phyloP scores from a whole-genome alignment of 2,113 vertebrate species.

The Corvus moneduloides region DNA sequence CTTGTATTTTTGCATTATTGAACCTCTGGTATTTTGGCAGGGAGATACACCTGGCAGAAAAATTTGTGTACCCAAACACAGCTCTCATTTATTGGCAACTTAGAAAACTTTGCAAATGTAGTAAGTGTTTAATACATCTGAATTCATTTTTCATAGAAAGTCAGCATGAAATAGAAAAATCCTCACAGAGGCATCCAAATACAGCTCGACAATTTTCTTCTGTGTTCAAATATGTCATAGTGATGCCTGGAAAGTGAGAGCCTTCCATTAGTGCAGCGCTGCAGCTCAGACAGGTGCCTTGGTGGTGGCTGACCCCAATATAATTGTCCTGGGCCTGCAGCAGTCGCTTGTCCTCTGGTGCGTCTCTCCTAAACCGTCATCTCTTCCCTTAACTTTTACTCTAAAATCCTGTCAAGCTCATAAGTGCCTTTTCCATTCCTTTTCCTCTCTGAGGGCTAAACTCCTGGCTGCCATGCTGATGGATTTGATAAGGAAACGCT shows the following conservation, averaged over 20 bases:
- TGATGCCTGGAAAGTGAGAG: neutral
- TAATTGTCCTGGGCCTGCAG: neutral
- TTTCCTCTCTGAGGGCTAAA: neutral
- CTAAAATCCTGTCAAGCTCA: constrained; percentile 26
- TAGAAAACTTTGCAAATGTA: neutral
- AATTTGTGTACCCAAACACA: neutral
- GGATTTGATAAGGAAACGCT: neutral
- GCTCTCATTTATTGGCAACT: neutral
- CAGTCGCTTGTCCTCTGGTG: neutral
- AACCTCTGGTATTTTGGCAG: neutral
- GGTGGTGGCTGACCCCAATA: neutral
- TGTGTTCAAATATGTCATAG: neutral
- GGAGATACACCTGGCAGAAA: neutral
- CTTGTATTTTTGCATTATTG: neutral
- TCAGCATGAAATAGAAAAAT: neutral
- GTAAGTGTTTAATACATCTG: neutral
- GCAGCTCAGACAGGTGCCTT: neutral
- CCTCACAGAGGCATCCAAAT: neutral
- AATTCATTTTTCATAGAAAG: neutral
- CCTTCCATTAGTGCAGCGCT: neutral
- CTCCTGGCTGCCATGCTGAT: neutral
- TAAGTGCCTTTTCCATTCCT: neutral
- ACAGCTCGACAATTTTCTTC: neutral
- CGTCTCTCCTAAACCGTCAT: neutral
- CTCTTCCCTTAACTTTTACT: neutral